A percentile compares a stretch with the other conserved stretches of the same genome.
These are phyloP conservation scores for Myripristis jacobus DNA, from an alignment of 2,797 vertebrate genomes.

Conservation along the genomic window DNA sequence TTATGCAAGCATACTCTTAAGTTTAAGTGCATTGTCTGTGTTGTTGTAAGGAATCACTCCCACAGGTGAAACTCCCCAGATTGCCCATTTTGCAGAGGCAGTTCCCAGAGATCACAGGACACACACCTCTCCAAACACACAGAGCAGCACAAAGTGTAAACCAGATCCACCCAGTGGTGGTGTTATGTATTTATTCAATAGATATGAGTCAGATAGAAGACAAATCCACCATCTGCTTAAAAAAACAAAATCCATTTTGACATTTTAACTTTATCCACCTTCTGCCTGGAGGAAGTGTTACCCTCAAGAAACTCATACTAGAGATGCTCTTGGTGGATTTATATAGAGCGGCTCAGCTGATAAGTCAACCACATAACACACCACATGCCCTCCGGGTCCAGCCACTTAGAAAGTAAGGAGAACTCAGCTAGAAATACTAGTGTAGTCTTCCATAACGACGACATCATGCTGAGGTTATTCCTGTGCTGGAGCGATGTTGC, in stretches of 20 bases:
- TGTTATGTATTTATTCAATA: slow-evolving; percentile 40
- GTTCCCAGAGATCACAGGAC: slow-evolving; percentile 3
- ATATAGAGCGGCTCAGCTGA: slow-evolving; percentile 47
- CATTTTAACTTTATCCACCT: slow-evolving; percentile 64
- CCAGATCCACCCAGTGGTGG: slow-evolving; percentile 25
- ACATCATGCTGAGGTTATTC: slow-evolving; percentile 40
- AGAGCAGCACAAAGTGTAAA: slow-evolving; percentile 26
- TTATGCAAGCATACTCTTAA: neutral
- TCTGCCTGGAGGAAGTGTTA: slow-evolving; percentile 63
- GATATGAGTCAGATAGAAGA: slow-evolving; percentile 57
- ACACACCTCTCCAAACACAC: slow-evolving; percentile 24
- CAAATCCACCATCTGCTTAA: slow-evolving; percentile 62
- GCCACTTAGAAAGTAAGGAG: slow-evolving; percentile 25
- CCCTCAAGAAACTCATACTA: slow-evolving; percentile 57
- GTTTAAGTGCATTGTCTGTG: slow-evolving; percentile 5
- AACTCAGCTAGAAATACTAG: slow-evolving; percentile 46
- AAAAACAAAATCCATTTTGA: slow-evolving; percentile 55
- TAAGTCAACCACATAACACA: slow-evolving; percentile 51
- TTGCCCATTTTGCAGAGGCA: neutral
- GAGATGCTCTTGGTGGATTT: slow-evolving; percentile 66
- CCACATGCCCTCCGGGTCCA: slow-evolving; percentile 35
- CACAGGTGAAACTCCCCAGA: slow-evolving; percentile 15
- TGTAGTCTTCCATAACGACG: slow-evolving; percentile 24
- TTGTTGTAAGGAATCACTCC: slow-evolving; percentile 1
- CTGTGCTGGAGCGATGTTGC: slow-evolving; percentile 34